phyloP scores from a whole-genome alignment of 2,797 vertebrate species.

The Arctocebus calabarensis region DNA sequence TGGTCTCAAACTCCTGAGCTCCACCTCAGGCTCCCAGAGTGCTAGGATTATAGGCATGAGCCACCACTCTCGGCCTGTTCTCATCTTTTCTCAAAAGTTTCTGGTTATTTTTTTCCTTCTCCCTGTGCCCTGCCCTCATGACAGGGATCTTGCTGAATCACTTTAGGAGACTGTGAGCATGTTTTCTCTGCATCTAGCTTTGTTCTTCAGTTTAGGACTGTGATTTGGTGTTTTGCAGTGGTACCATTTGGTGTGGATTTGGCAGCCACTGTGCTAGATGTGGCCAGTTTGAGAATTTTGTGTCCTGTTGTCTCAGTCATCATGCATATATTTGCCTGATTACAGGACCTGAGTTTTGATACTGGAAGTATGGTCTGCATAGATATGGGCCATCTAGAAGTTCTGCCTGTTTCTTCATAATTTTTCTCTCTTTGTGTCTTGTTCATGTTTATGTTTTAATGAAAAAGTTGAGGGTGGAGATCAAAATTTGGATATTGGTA shows the following conservation, averaged over 20 bases:
- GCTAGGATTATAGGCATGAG: too few species aligned
- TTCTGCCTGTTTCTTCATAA: constrained; percentile 4
- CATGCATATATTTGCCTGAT: neutral
- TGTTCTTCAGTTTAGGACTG: constrained; percentile 3
- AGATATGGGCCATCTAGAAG: neutral
- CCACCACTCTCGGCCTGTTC: too few species aligned
- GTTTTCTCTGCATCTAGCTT: constrained; percentile 10
- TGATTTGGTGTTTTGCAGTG: constrained; percentile 4
- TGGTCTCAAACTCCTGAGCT: too few species aligned
- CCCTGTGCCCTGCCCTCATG: neutral
- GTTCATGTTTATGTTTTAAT: constrained; percentile 50
- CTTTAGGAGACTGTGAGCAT: neutral
- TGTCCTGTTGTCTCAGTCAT: neutral
- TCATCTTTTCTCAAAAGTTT: constrained; percentile 49
- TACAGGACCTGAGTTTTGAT: neutral
- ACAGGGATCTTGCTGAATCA: neutral
- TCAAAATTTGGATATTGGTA: constrained; percentile 20
- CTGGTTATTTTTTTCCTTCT: neutral
- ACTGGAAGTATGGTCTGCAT: neutral
- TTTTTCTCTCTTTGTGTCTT: neutral
- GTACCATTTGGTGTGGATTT: neutral
- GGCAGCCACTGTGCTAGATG: neutral
- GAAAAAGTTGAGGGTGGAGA: constrained; percentile 19
- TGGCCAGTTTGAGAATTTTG: constrained; percentile 41
- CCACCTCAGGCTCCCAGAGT: too few species aligned